A percentile compares a stretch with the other conserved stretches of the same genome.
These are phyloP conservation scores for Ptilodon capucinus DNA, from an alignment of 2,888 invertebrate genomes.

Conservation along the genomic window DNA sequence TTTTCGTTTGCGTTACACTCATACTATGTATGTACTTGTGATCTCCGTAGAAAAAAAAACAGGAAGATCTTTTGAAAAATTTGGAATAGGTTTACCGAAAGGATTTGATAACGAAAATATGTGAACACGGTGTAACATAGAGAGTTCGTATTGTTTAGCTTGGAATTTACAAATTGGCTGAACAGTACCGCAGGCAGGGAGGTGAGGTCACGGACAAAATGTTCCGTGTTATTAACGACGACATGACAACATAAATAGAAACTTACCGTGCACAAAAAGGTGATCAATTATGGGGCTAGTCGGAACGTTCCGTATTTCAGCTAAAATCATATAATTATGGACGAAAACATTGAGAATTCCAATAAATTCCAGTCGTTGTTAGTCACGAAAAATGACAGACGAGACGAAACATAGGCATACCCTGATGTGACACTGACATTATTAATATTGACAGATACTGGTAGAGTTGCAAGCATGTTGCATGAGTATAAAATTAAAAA, in stretches of 20 bases:
- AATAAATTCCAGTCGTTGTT: constrained; percentile 17
- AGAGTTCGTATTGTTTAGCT: constrained; percentile 9
- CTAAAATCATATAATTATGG: constrained; percentile 10
- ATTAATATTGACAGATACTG: too few species aligned
- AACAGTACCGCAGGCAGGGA: too few species aligned
- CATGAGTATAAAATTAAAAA: too few species aligned
- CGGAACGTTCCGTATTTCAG: not conserved
- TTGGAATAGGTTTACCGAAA: too few species aligned
- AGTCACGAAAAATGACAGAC: constrained; percentile 25
- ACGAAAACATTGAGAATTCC: constrained; percentile 11
- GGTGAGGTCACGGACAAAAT: constrained; percentile 36
- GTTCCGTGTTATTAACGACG: constrained; percentile 3
- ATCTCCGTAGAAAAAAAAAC: too few species aligned
- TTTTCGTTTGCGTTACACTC: too few species aligned
- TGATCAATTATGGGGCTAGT: not conserved
- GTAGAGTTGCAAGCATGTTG: too few species aligned
- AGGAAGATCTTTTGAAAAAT: too few species aligned
- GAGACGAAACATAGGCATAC: too few species aligned
- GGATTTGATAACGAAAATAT: too few species aligned
- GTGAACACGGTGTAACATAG: not conserved
- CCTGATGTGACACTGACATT: too few species aligned
- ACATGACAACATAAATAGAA: not conserved
- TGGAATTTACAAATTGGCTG: constrained; percentile 26
- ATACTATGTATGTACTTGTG: too few species aligned
- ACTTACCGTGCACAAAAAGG: constrained; percentile 25